phyloP scores from a whole-genome alignment of 23 tunicate genomes.

The Trididemnum nubilum region DNA sequence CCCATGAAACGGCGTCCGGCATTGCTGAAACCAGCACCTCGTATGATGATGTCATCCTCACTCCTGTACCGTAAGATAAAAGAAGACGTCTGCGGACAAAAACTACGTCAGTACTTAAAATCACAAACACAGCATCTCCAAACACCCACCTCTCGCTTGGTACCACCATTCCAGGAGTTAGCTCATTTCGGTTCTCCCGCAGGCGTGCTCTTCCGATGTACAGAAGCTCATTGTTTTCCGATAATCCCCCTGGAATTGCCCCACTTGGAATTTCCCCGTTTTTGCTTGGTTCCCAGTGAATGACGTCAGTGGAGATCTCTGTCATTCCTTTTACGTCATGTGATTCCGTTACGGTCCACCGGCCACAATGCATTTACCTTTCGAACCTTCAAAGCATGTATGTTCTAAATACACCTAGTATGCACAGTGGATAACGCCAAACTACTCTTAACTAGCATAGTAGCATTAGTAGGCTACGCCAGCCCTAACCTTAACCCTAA shows the following conservation, averaged over 20 bases:
- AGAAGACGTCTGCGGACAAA: slow-evolving; percentile 42
- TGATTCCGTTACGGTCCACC: slow-evolving; percentile 46
- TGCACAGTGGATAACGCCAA: no score
- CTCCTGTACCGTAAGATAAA: slow-evolving; percentile 81
- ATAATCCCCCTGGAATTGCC: slow-evolving; percentile 68
- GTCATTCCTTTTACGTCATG: neutral
- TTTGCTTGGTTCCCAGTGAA: slow-evolving; percentile 51
- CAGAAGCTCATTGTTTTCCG: slow-evolving; percentile 33
- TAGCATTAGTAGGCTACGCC: no score
- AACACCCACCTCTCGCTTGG: slow-evolving; percentile 64
- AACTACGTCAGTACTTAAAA: neutral
- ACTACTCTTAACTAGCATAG: no score
- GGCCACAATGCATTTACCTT: slow-evolving; percentile 23
- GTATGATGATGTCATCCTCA: slow-evolving; percentile 38
- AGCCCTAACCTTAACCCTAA: no score
- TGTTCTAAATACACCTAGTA: no score
- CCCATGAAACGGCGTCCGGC: slow-evolving; percentile 48
- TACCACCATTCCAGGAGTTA: slow-evolving; percentile 69
- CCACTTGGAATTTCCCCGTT: slow-evolving; percentile 63
- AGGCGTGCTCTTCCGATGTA: slow-evolving; percentile 77
- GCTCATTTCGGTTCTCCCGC: slow-evolving; percentile 62
- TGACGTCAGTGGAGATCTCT: slow-evolving; percentile 37
- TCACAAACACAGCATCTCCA: neutral
- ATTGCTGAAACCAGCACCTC: slow-evolving; percentile 59
- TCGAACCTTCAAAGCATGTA: no score